These are phyloP conservation scores for Naja naja DNA, from an alignment of 2,113 vertebrate genomes.

Conservation along the genomic window DNA sequence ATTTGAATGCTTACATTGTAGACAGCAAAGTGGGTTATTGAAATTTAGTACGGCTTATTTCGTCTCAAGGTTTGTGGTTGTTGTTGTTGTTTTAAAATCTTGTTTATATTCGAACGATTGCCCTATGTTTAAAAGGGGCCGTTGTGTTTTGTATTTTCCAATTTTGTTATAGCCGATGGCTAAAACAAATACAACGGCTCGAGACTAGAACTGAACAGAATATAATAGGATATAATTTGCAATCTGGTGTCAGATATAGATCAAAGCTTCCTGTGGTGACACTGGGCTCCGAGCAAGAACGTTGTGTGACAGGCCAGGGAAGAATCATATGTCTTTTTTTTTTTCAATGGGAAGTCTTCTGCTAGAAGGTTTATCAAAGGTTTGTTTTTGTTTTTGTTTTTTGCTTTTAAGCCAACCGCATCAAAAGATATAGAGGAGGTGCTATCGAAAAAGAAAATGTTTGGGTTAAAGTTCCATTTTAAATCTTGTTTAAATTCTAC, in stretches of 20 bases:
- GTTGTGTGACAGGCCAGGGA: neutral
- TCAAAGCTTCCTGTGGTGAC: neutral
- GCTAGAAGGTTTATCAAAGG: neutral
- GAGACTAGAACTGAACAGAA: neutral
- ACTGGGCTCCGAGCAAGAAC: neutral
- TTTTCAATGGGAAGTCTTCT: neutral
- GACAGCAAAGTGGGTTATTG: conserved; percentile 1
- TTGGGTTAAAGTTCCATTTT: neutral
- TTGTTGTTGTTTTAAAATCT: neutral
- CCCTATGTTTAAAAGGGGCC: neutral
- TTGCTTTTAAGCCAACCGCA: neutral
- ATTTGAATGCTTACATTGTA: neutral
- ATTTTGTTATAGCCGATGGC: neutral
- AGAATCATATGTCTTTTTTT: neutral
- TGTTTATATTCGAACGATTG: neutral
- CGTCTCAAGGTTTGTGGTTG: neutral
- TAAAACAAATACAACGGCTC: neutral
- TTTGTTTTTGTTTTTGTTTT: neutral
- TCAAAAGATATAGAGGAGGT: neutral
- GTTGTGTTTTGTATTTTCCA: neutral
- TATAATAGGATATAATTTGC: conserved; percentile 4
- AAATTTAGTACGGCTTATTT: neutral
- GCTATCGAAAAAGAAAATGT: neutral
- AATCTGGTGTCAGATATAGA: conserved; percentile 23
- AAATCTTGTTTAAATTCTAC: neutral